These are phyloP conservation scores for Dicyrtomina minuta DNA, from an alignment of 2,888 invertebrate genomes.

Conservation along the genomic window DNA sequence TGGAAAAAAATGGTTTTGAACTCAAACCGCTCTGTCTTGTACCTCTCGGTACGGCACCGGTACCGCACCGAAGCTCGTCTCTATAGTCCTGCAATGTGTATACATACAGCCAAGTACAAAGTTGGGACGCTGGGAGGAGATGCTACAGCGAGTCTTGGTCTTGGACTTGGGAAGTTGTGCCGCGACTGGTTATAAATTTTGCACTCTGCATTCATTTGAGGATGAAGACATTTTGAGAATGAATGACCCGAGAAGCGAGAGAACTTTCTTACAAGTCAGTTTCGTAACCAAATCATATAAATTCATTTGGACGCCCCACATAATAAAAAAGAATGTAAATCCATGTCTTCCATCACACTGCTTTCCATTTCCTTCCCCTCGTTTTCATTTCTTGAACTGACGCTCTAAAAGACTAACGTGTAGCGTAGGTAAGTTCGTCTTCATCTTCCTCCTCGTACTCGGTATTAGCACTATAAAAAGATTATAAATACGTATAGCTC, in stretches of 20 bases:
- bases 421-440: not conserved
- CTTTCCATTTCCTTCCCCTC: constrained; percentile 16
- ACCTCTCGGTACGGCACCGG: too few species aligned
- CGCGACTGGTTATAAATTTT: too few species aligned
- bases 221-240: too few species aligned
- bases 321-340: constrained; percentile 44
- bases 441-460: not conserved
- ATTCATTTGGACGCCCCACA: constrained; percentile 36
- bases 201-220: too few species aligned
- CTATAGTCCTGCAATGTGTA: too few species aligned
- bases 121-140: not conserved
- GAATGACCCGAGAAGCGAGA: not conserved
- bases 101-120: too few species aligned
- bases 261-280: constrained; percentile 9
- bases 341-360: constrained; percentile 34
- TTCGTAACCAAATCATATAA: constrained; percentile 23
- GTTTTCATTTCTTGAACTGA: not conserved
- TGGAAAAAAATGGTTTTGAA: too few species aligned
- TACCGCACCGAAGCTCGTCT: too few species aligned
- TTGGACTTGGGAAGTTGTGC: too few species aligned
- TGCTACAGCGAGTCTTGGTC: not conserved
- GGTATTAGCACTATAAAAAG: too few species aligned
- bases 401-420: not conserved
- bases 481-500: too few species aligned
- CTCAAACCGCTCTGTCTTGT: too few species aligned